Base-by-base conservation (phyloP, 2,888 invertebrate species). In the Adela reaumurella region DNA sequence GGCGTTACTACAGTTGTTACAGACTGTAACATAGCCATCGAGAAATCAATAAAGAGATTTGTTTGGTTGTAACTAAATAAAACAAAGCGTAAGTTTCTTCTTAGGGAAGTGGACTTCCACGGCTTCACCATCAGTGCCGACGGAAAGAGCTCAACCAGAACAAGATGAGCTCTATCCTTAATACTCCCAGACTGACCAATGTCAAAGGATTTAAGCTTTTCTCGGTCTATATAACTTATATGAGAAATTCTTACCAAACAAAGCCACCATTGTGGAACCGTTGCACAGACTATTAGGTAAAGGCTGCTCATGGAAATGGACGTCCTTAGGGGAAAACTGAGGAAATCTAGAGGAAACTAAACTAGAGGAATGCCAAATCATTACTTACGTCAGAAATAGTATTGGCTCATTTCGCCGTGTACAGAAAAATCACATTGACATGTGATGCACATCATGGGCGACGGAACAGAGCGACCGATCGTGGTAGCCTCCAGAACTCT, bases 161-260 rank as follows among this genome's bases (percentile, higher is more conserved):
- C 2, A 58, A 57, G 44, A 51, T 56, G 1, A 43, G 50, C 18
- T 50, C 57, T 28, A 51, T 55, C 17, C 48, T 53, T 47, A 43
- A 52, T 18, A 53, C 54, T n/a, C 48, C 55, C 6, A 41, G 45
- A 42, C 53, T 56, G 19, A 45, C 43, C n/a, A 51, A 55, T 41
- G 53, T 49, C 46, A 43, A 53, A 35, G 28, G 49, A 19, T 43
- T 58, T 47, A 52, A 17, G 55, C 58, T 3, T 59, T 57, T 47
- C 46, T 57, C 6, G 57, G 56, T 1, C 35, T 59, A 4, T 54
- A 54, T 20, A 59, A 58, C 46, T 59, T 58, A 35, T 58, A 57
- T 47, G 55, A 57, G 42, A 51, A 54, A 24, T 56, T 57, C 48
- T 45, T 57, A 8, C 55, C 53, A n/a, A 51, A 54, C 14, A 55